Percentiles rank a stretch among this genome's conserved stretches.
These are phyloP conservation scores for Arbacia lixula DNA, from an alignment of 53 echinoderm and acorn worm genomes.

Conservation along the genomic window DNA sequence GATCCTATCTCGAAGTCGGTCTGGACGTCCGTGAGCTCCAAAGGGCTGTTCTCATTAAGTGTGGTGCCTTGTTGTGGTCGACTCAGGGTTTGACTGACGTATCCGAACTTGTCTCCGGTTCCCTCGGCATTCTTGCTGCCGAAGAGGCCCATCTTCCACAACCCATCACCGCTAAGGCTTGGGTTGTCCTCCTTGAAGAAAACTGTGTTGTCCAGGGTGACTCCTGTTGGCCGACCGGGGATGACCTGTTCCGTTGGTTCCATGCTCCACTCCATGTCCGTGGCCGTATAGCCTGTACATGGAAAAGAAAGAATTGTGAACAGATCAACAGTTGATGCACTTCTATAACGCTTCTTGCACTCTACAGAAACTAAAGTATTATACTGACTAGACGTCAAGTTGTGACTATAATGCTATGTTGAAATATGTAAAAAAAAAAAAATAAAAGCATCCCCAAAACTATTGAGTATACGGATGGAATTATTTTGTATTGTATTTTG, in stretches of 20 bases:
- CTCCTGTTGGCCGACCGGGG: conserved; percentile 67
- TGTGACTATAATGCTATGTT: no score
- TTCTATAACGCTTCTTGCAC: no score
- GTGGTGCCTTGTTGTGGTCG: conserved; percentile 62
- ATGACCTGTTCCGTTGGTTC: conserved; percentile 49
- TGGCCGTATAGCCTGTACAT: conserved; percentile 75
- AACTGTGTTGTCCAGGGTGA: conserved; percentile 58
- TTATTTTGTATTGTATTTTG: no score
- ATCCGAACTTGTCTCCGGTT: conserved; percentile 63
- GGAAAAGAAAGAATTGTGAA: no score
- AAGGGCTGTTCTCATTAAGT: conserved; percentile 57
- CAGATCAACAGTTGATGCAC: no score
- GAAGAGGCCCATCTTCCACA: conserved; percentile 86
- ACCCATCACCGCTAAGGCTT: conserved; percentile 67
- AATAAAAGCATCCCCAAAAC: no score
- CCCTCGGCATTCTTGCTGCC: conserved; percentile 82
- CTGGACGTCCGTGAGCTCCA: conserved; percentile 60
- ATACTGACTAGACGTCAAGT: no score
- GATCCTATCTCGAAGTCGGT: conserved; percentile 84
- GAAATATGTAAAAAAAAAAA: no score
- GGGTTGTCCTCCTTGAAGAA: conserved; percentile 67
- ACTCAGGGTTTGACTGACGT: conserved; percentile 66
- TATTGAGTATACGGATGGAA: no score
- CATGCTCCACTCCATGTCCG: conserved; percentile 68
- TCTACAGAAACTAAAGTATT: no score